A percentile compares a stretch with the other conserved stretches of the same genome.
phyloP scores from a whole-genome alignment of 2,113 vertebrate genomes.

The Pardalotus punctatus region DNA sequence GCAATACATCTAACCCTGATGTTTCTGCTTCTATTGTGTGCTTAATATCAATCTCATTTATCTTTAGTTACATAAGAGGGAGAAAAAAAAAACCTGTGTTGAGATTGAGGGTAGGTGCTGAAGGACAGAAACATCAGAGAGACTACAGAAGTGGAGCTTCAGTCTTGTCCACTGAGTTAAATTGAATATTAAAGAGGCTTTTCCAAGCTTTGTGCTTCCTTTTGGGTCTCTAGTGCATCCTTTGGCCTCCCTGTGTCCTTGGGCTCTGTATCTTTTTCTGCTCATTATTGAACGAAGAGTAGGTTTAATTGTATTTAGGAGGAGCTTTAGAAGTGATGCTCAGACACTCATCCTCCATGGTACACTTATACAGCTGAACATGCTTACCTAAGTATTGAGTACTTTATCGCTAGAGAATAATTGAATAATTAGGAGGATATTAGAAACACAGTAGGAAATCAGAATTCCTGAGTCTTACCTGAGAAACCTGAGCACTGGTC shows the following conservation, averaged over 20 bases:
- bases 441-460: not conserved
- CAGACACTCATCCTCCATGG: not conserved
- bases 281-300: not conserved
- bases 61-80: not conserved
- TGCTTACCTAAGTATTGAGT: not conserved
- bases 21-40: not conserved
- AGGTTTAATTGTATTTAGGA: not conserved
- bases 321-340: not conserved
- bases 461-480: not conserved
- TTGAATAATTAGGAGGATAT: not conserved
- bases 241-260: not conserved
- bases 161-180: not conserved
- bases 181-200: not conserved
- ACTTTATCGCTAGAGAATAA: not conserved
- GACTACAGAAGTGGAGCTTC: not conserved
- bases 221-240: not conserved
- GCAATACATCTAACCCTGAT: not conserved
- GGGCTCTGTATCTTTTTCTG: not conserved
- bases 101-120: not conserved
- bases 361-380: not conserved
- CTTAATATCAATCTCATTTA: not conserved
- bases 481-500: not conserved
- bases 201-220: not conserved
- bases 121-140: not conserved
- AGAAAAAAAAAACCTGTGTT: not conserved